Evolutionary conservation across 2,797 vertebrate species (phyloP).

Genomic region (Momotus momota): DNA sequence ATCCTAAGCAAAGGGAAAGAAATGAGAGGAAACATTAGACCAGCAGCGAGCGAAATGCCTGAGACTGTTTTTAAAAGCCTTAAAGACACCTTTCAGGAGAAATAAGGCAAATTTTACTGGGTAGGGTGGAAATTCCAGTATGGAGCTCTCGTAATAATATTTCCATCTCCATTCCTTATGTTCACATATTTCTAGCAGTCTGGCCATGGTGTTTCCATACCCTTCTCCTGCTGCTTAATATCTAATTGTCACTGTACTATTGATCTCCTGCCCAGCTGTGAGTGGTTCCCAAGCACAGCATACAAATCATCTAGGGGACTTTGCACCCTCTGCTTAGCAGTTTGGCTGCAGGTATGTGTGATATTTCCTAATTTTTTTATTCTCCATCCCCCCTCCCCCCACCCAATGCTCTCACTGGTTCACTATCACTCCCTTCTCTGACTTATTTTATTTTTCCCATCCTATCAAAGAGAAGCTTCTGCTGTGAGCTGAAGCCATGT

Average conservation of each 20-base stretch:
- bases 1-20: neutral
- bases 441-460: neutral
- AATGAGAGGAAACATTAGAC: neutral
- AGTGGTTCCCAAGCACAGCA: neutral
- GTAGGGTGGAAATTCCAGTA: neutral
- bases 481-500: neutral
- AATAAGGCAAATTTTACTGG: neutral
- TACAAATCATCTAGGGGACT: neutral
- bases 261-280: neutral
- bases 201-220: neutral
- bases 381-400: neutral
- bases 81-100: neutral
- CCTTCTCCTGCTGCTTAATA: neutral
- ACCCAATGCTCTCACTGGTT: neutral
- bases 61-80: conserved; percentile 8
- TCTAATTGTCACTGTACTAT: neutral
- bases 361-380: neutral
- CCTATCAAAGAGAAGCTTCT: neutral
- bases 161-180: neutral
- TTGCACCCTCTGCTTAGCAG: neutral
- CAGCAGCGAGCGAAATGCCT: neutral
- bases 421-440: neutral
- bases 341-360: neutral
- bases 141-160: neutral
- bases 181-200: neutral